A percentile compares a stretch with the other conserved stretches of the same genome.
Conservation (phyloP, 2,113 vertebrate species). For the Odocoileus hemionus region DNA sequence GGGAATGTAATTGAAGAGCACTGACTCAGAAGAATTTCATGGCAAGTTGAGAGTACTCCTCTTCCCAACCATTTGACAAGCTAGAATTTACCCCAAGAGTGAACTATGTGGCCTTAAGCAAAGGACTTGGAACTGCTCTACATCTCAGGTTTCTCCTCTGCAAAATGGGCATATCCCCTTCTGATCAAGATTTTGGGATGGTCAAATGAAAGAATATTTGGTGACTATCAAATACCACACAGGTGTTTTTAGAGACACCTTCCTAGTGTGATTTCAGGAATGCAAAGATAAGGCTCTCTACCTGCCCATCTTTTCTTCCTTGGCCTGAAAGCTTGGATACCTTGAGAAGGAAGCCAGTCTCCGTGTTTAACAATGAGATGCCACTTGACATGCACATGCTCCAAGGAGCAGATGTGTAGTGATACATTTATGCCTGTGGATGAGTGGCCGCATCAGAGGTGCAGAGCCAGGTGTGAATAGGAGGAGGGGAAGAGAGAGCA, state of each 20-base stretch:
- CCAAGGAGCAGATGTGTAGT: not conserved
- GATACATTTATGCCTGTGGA: not conserved
- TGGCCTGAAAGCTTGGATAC: not conserved
- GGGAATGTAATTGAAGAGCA: not conserved
- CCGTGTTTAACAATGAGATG: not conserved
- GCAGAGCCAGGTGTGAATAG: not conserved
- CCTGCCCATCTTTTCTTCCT: not conserved
- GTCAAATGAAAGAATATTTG: not conserved
- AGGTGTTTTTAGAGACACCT: not conserved
- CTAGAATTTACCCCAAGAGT: no score
- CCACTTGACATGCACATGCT: not conserved
- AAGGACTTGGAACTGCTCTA: not conserved
- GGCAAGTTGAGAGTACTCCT: not conserved
- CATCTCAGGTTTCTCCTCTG: not conserved
- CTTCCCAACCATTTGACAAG: accelerated
- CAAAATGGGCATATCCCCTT: not conserved
- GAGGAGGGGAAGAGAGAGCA: not conserved
- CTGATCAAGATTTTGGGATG: not conserved
- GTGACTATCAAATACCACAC: not conserved
- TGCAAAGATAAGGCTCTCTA: not conserved
- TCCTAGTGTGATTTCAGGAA: not conserved
- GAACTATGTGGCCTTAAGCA: not conserved
- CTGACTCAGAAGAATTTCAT: not conserved
- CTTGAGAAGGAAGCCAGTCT: not conserved
- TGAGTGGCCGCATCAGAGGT: not conserved